Conservation (phyloP, 2,113 vertebrate genomes). For the Perccottus glenii region DNA sequence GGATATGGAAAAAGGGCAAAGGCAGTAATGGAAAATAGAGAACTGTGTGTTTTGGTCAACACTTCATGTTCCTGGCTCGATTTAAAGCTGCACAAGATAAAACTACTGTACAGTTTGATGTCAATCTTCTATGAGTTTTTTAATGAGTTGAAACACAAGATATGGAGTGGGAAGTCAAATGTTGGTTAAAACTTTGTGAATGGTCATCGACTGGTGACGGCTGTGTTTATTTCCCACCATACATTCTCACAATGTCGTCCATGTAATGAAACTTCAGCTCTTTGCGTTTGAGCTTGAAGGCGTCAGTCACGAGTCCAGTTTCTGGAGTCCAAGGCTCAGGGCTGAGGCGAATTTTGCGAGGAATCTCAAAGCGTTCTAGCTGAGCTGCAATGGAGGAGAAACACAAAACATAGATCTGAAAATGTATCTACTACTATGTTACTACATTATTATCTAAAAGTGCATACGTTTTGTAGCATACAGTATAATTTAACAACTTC, state of each 20-base stretch:
- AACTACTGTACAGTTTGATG: slow-evolving; percentile 12
- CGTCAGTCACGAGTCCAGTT: slow-evolving; percentile 94
- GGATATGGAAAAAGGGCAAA: slow-evolving; percentile 6
- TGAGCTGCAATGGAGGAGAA: slow-evolving; percentile 76
- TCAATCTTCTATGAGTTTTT: slow-evolving; percentile 70
- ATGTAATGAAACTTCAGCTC: slow-evolving; percentile 91
- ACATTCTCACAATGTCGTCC: slow-evolving; percentile 91
- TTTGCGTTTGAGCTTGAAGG: slow-evolving; percentile 95
- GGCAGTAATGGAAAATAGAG: slow-evolving; percentile 9
- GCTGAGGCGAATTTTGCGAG: slow-evolving; percentile 90
- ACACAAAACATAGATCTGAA: neutral
- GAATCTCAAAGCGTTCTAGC: slow-evolving; percentile 94
- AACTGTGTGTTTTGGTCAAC: slow-evolving; percentile 2
- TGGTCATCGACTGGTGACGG: neutral
- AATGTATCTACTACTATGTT: neutral
- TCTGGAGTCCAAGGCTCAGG: slow-evolving; percentile 95
- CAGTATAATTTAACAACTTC: no score
- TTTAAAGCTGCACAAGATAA: neutral
- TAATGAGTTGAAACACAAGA: slow-evolving; percentile 51
- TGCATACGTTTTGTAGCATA: no score
- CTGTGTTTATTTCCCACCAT: slow-evolving; percentile 80
- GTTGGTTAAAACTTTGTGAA: slow-evolving; percentile 20
- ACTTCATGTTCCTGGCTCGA: neutral
- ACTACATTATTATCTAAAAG: no score
- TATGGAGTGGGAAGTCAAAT: slow-evolving; percentile 24